A percentile compares a stretch with the other conserved stretches of the same genome.
Evolutionary conservation across 1,140 invertebrate genomes (phyloP).

Genomic region (Lanistes nyassanus): DNA sequence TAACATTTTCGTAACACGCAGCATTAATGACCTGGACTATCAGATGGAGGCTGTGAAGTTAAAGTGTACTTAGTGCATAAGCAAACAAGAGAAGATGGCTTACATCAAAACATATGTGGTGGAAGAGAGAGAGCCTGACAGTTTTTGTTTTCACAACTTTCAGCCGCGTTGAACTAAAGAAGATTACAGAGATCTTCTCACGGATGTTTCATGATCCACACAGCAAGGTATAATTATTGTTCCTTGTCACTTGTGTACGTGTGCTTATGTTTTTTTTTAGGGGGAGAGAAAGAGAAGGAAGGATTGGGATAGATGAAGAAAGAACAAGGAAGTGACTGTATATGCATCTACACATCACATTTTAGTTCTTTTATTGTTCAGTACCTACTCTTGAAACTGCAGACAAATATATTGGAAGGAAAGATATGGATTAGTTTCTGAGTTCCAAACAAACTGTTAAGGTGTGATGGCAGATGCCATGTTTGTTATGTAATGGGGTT

Average conservation of each 20-base stretch:
- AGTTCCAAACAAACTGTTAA: not conserved
- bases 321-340: not conserved
- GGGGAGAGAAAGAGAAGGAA: no score
- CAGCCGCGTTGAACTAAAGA: slow-evolving; percentile 76
- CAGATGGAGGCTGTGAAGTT: no score
- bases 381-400: not conserved
- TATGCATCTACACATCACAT: not conserved
- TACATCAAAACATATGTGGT: not conserved
- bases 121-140: no score
- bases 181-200: slow-evolving; percentile 89
- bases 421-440: no score
- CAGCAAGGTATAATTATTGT: slow-evolving; percentile 77
- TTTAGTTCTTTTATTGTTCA: not conserved
- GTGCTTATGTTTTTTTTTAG: not conserved
- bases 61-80: no score
- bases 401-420: not conserved
- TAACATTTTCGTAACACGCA: no score
- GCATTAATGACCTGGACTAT: no score
- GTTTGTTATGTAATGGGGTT: not conserved
- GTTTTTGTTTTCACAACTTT: slow-evolving; percentile 29
- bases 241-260: not conserved
- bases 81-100: not conserved
- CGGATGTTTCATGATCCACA: slow-evolving; percentile 98
- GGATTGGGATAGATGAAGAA: no score
- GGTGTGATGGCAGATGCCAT: not conserved